Evolutionary conservation across 2,797 vertebrate genomes (phyloP), one percentile per base, ranked within the genome.

Genomic region (Poecilia velifera): DNA sequence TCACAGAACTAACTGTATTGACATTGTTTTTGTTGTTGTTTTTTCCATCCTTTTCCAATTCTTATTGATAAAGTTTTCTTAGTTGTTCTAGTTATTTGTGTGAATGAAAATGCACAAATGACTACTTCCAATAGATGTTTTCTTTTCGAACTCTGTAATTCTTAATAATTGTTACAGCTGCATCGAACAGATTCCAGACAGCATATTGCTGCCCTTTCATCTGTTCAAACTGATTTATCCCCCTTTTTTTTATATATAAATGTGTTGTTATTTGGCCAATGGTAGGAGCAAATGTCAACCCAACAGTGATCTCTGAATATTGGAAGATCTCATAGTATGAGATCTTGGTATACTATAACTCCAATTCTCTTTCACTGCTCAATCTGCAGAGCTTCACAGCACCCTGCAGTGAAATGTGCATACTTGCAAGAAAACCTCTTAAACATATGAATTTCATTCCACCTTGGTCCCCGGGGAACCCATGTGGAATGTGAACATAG

Each of bases 391-490:
- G 84, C 82, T 87, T 62, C 36, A 14, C 31, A 53, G 57, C 68
- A 75, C 78, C 79, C 76, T 6, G n/a, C 74, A 45, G 80, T 84
- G 79, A 92, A 92, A 92, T 83, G 82, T 74, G 80, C 88, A 82
- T 90, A 88, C 89, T 93, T 88, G 80, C 90, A 85, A 46, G 55
- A 81, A 86, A 28, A 87, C 80, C 86, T 90, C 86, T 88, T 85
- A 82, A 92, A 94, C 93, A 90, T 91, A 91, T 89, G 88, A 94
- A 91, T 94, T 93, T 89, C 90, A 94, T 91, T 93, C 86, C 88
- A 91, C 88, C 89, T 87, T 73, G 74, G 79, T 90, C 91, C 86
- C 92, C 1, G 18, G 86, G 90, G 88, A 75, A 62, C 64, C 1
- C 6, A 75, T 80, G 88, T 75, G 90, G 89, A 92, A 94, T 93